Percentiles rank a stretch among this genome's conserved stretches.
Evolutionary conservation across 2,888 invertebrate genomes (phyloP).

Genomic region (Hypomecis atomaria): DNA sequence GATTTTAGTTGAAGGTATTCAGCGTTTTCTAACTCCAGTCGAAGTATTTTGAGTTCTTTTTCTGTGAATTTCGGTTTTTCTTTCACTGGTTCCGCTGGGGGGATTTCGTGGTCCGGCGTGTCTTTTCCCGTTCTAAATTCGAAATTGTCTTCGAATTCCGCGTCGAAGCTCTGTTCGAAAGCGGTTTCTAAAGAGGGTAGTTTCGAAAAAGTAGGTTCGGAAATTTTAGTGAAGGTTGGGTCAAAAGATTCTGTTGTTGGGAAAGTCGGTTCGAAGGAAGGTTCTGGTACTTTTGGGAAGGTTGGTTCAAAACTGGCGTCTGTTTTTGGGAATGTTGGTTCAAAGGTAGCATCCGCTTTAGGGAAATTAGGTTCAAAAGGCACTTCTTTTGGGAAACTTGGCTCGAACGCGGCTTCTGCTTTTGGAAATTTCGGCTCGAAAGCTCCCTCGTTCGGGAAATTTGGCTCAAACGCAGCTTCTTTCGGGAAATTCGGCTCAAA

Average conservation of each 20-base stretch:
- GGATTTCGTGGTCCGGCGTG: slow-evolving; percentile 54
- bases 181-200: slow-evolving; percentile 34
- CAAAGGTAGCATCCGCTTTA: slow-evolving; percentile 20
- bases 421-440: slow-evolving; percentile 26
- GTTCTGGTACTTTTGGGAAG: slow-evolving; percentile 12
- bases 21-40: slow-evolving; percentile 87
- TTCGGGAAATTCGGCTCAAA: slow-evolving; percentile 54
- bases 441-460: slow-evolving; percentile 14
- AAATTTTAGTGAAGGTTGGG: slow-evolving; percentile 12
- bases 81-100: slow-evolving; percentile 52
- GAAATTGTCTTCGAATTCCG: slow-evolving; percentile 54
- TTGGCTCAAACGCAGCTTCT: slow-evolving; percentile 22
- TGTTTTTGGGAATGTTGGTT: slow-evolving; percentile 14
- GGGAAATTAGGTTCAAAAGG: slow-evolving; percentile 19
- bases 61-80: slow-evolving; percentile 84
- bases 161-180: slow-evolving; percentile 59
- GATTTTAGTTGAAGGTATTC: slow-evolving; percentile 88
- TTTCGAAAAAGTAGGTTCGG: slow-evolving; percentile 14
- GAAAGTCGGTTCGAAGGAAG: slow-evolving; percentile 6
- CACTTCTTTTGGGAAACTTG: slow-evolving; percentile 15
- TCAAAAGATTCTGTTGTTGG: slow-evolving; percentile 18
- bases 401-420: slow-evolving; percentile 6
- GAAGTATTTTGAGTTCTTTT: slow-evolving; percentile 82
- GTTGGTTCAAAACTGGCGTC: slow-evolving; percentile 6
- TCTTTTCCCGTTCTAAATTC: slow-evolving; percentile 64